Evolutionary conservation across 2,888 invertebrate genomes (phyloP).

Genomic region (Cantharis rustica): DNA sequence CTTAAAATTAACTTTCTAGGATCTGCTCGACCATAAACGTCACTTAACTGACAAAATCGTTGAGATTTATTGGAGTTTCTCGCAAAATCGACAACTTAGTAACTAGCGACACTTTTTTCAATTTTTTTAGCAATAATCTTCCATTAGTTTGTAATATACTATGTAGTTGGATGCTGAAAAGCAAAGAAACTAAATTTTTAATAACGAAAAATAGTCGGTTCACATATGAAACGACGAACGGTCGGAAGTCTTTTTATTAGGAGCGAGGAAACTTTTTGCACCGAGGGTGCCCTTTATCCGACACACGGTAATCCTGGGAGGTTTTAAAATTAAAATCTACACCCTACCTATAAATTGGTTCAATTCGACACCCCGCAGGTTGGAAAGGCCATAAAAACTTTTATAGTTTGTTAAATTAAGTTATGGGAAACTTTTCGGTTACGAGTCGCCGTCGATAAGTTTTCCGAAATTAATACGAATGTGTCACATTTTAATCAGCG

Average conservation of each 20-base stretch:
- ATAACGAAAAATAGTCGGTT: not conserved
- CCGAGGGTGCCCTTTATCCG: not conserved
- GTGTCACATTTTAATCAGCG: slow-evolving; percentile 8
- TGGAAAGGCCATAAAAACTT: not conserved
- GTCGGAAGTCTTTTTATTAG: slow-evolving; percentile 1
- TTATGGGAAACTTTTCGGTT: not conserved
- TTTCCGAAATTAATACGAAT: not conserved
- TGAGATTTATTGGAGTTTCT: not conserved
- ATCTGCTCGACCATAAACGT: slow-evolving; percentile 7
- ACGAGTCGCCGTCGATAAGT: not conserved
- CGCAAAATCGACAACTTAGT: not conserved
- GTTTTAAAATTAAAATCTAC: slow-evolving; percentile 2
- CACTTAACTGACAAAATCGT: slow-evolving; percentile 5
- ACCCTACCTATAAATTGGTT: not conserved
- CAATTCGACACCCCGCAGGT: not conserved
- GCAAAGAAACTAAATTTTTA: not conserved
- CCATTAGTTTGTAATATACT: not conserved
- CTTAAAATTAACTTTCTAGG: slow-evolving; percentile 7
- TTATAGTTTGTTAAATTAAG: not conserved
- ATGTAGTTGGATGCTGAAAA: not conserved
- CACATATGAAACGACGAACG: not conserved
- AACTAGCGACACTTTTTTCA: not conserved
- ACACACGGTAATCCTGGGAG: not conserved
- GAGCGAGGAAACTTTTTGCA: not conserved
- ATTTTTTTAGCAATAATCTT: not conserved